These are phyloP conservation scores for Thelaira solivaga DNA, from an alignment of 2,888 invertebrate species.

Conservation along the genomic window DNA sequence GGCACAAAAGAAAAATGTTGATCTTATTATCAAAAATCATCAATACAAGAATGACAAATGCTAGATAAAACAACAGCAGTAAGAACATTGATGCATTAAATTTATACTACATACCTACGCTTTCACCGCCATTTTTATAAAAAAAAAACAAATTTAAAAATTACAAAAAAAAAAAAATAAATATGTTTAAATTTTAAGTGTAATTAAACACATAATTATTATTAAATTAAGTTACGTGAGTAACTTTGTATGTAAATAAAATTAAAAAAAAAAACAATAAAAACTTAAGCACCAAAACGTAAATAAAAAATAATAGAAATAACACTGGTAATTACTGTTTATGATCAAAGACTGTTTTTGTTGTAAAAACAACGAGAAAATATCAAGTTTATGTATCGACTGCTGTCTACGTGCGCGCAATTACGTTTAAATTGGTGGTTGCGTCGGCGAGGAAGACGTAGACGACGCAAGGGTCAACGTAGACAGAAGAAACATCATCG, in stretches of 20 bases:
- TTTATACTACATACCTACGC: conserved; percentile 35
- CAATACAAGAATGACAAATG: conserved; percentile 6
- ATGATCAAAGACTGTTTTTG: conserved; percentile 46
- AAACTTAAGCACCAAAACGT: background rate
- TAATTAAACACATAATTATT: background rate
- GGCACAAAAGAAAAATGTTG: conserved; percentile 73
- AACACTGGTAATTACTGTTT: conserved; percentile 26
- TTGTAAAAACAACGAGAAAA: conserved; percentile 49
- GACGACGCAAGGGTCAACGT: conserved; percentile 66
- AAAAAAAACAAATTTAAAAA: background rate
- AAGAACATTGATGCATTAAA: conserved; percentile 21
- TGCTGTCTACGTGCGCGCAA: conserved; percentile 68
- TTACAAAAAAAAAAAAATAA: background rate
- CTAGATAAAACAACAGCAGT: conserved; percentile 15
- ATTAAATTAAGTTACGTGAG: background rate
- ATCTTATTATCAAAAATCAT: conserved; percentile 59
- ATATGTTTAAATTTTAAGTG: background rate
- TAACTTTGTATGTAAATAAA: too few relatives aligned
- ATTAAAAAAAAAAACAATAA: background rate
- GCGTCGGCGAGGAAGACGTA: conserved; percentile 64
- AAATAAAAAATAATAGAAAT: background rate
- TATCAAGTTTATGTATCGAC: conserved; percentile 69
- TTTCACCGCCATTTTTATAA: conserved; percentile 29
- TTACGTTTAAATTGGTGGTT: conserved; percentile 68
- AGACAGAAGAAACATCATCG: conserved; percentile 69